Conservation (phyloP, 2,888 invertebrate species). For the Drosophila borborema region DNA sequence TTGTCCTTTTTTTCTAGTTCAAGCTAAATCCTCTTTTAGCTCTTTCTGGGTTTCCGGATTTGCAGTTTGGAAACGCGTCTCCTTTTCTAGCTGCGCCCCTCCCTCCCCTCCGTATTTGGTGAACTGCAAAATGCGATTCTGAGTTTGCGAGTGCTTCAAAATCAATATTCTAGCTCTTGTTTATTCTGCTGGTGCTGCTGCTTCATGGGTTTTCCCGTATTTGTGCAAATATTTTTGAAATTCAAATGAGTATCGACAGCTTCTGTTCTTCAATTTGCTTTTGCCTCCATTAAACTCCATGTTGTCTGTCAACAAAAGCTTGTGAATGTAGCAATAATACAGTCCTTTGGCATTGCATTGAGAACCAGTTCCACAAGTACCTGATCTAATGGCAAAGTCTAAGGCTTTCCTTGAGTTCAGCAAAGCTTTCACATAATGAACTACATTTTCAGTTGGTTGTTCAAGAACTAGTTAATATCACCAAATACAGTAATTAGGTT, state of each 20-base stretch:
- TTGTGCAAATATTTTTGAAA: constrained; percentile 17
- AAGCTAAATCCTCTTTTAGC: constrained; percentile 42
- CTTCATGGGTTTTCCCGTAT: neutral
- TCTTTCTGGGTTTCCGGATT: constrained; percentile 9
- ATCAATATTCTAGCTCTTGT: constrained; percentile 27
- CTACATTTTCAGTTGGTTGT: neutral
- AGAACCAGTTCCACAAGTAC: neutral
- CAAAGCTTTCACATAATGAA: neutral
- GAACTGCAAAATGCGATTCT: constrained; percentile 25
- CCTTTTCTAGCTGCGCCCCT: neutral
- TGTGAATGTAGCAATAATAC: neutral
- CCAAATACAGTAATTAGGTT: neutral
- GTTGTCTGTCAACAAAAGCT: neutral
- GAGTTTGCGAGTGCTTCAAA: constrained; percentile 28
- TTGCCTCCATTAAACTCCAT: neutral
- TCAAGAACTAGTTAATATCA: neutral
- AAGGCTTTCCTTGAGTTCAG: neutral
- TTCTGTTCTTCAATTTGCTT: neutral
- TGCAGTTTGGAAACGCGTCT: constrained; percentile 15
- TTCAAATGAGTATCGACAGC: constrained; percentile 16
- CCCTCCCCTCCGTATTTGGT: neutral
- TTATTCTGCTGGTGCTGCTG: neutral
- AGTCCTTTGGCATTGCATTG: neutral
- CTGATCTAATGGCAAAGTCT: neutral
- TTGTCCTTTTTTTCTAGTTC: constrained; percentile 24